A percentile compares a stretch with the other conserved stretches of the same genome.
Evolutionary conservation across 2,888 invertebrate genomes (phyloP).

Genomic region (Tridacna crocea): DNA sequence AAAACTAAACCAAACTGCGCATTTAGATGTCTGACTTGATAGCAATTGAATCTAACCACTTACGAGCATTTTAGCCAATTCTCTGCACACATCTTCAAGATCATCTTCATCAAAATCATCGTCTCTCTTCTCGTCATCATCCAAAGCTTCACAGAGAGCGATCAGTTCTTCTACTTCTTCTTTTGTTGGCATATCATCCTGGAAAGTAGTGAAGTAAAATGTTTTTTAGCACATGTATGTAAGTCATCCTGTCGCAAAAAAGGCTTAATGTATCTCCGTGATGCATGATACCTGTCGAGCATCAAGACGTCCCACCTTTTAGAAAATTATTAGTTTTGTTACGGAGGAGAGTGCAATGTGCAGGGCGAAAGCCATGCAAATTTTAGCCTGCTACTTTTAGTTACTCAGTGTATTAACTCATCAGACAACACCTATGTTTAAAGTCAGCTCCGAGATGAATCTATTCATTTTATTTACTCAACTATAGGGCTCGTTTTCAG

Average conservation of each 20-base stretch:
- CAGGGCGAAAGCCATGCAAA: too few species aligned
- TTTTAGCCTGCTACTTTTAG: too few species aligned
- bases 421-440: too few species aligned
- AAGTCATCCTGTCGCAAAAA: background rate
- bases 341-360: too few species aligned
- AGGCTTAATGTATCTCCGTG: background rate
- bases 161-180: background rate
- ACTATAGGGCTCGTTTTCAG: too few species aligned
- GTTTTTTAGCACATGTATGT: too few species aligned
- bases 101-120: background rate
- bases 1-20: background rate
- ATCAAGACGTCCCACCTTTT: too few species aligned
- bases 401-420: too few species aligned
- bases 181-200: background rate
- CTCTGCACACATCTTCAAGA: background rate
- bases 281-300: too few species aligned
- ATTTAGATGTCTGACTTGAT: background rate
- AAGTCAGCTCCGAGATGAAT: too few species aligned
- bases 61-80: conserved; percentile 2
- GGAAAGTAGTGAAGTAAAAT: background rate
- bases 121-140: conserved; percentile 4
- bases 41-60: background rate
- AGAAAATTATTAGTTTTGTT: too few species aligned
- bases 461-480: too few species aligned
- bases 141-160: conserved; percentile 2